phyloP scores from a whole-genome alignment of 2,888 invertebrate species.

The Drosophila longiperda region DNA sequence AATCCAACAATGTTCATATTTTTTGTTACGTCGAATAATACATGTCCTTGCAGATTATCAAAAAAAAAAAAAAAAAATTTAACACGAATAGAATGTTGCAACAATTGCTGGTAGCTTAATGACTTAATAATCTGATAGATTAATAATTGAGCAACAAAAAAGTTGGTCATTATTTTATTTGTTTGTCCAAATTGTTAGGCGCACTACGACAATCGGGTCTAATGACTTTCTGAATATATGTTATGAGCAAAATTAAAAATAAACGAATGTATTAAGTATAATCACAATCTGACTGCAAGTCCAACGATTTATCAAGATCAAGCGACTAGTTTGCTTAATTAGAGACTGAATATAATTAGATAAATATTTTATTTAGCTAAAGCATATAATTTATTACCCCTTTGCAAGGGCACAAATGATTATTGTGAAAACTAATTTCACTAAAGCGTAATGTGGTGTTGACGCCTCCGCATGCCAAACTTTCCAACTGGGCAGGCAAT shows the following conservation, averaged over 20 bases:
- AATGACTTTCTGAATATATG: not conserved
- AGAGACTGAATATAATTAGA: not conserved
- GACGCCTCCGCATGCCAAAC: slow-evolving; percentile 35
- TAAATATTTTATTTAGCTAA: not conserved
- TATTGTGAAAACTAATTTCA: slow-evolving; percentile 66
- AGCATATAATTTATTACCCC: not conserved
- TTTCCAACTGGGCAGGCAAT: slow-evolving; percentile 40
- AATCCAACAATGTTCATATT: not conserved
- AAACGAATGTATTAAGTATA: not conserved
- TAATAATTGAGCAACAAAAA: not conserved
- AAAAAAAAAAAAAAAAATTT: not conserved
- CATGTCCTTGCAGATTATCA: slow-evolving; percentile 3
- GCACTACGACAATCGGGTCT: not conserved
- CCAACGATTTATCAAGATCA: not conserved
- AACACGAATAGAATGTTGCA: not conserved
- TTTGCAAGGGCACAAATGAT: slow-evolving; percentile 38
- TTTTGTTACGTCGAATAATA: not conserved
- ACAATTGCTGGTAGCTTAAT: not conserved
- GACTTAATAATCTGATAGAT: not conserved
- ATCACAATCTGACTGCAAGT: not conserved
- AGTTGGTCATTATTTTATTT: not conserved
- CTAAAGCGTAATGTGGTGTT: slow-evolving; percentile 38
- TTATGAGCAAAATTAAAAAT: not conserved
- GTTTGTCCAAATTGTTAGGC: not conserved
- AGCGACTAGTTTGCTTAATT: not conserved